Percentiles rank a stretch among this genome's conserved stretches.
Evolutionary conservation across 2,888 invertebrate species (phyloP).

Genomic region (Cheilosia grossa): DNA sequence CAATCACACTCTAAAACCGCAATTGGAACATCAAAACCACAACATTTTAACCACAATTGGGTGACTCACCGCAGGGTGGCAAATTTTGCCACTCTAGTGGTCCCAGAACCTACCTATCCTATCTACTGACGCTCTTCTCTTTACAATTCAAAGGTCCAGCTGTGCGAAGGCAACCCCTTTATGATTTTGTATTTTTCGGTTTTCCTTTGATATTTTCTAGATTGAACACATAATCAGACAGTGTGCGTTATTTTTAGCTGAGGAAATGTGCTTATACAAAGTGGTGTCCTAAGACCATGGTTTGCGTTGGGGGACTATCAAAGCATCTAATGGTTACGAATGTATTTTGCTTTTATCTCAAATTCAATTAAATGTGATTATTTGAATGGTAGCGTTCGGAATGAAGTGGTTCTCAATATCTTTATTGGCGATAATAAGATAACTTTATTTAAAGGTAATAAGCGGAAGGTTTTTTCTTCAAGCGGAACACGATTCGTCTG

Average conservation of each 20-base stretch:
- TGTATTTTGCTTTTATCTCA: slow-evolving; percentile 13
- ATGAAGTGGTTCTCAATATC: neutral
- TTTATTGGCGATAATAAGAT: neutral
- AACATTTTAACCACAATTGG: no score
- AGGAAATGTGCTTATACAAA: neutral
- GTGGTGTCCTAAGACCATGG: neutral
- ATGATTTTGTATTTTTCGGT: neutral
- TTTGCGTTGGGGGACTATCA: neutral
- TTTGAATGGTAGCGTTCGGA: neutral
- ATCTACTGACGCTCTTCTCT: neutral
- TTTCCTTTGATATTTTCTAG: slow-evolving; percentile 14
- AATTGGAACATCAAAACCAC: no score
- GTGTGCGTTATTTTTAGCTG: neutral
- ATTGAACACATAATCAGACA: slow-evolving; percentile 15
- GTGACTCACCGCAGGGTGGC: no score
- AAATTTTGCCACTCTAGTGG: no score
- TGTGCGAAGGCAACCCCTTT: slow-evolving; percentile 9
- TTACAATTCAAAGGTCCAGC: slow-evolving; percentile 23
- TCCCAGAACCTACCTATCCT: no score
- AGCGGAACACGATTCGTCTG: neutral
- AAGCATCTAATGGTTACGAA: neutral
- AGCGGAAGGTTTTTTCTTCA: neutral
- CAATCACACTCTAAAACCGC: no score
- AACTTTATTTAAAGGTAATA: neutral
- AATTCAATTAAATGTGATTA: slow-evolving; percentile 4